Base-by-base conservation (phyloP, 2,888 invertebrate genomes). In the Sphinx pinastri region DNA sequence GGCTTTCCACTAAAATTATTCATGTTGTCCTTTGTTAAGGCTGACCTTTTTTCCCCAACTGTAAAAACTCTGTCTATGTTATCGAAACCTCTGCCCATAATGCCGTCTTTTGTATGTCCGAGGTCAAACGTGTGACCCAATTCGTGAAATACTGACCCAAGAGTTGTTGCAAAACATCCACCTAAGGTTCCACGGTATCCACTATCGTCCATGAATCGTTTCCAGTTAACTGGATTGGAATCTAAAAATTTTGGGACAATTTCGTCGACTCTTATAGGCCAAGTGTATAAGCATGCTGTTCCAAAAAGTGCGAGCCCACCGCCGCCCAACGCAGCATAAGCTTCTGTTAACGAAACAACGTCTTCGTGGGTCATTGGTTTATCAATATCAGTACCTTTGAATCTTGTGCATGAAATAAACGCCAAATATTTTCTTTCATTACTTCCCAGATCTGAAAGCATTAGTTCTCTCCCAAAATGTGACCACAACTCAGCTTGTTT, bases 81-180 rank as follows among this genome's bases (percentile, higher is more conserved):
- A 86, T 98, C 97, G 85, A 98, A 98, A 58, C 98, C 98, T 84
- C 97, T 95, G 58, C 98, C 98, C 99, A 99, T 99, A 71, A 99
- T 97, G 19, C 99, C 99, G 77, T 97, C 96, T 78, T 96, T 95
- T 0, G 98, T 97, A 86, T 99, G 99, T 0, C 98, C 99, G 71
- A 99, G 95, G 90, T 99, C 98, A 88, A 99, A 98, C 0, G 98
- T 98, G 86, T 99, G 99, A 16, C 98, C 98, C 66, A 99, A 94
- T 94, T 99, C 99, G 88, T 99, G 99, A 57, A 98, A 96, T 11
- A 98, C 97, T 16, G 98, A 97, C 16, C 99, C 99, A 57, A 99
- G 91, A 19, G 98, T 98, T 8, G 98, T 98, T 16, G 98, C 97
- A 89, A 97, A 98, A 85, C 98, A 98, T 51, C 97, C 98, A 72